Evolutionary conservation across 1,140 invertebrate genomes (phyloP).

Genomic region (Drosophila pallidifrons): DNA sequence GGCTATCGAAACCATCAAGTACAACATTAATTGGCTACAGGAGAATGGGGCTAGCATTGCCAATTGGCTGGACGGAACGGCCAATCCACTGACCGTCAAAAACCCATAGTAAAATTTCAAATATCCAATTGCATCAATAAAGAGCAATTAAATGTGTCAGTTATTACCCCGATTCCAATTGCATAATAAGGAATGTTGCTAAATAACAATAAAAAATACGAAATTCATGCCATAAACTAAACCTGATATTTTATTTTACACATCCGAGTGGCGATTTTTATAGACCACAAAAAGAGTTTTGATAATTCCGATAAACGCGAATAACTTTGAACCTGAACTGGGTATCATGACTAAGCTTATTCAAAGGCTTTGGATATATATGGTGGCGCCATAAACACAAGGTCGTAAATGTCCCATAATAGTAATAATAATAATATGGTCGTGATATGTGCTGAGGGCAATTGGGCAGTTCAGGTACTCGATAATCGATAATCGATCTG

Average conservation of each 20-base stretch:
- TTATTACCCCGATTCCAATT: slow-evolving; percentile 37
- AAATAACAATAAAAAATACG: slow-evolving; percentile 58
- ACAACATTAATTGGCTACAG: slow-evolving; percentile 92
- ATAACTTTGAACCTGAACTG: background rate
- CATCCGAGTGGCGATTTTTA: slow-evolving; percentile 64
- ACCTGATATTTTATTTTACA: slow-evolving; percentile 51
- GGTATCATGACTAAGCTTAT: background rate
- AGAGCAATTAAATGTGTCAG: slow-evolving; percentile 16
- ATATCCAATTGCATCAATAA: slow-evolving; percentile 44
- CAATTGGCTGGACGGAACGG: slow-evolving; percentile 86
- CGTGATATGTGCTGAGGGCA: slow-evolving; percentile 10
- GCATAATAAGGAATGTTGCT: slow-evolving; percentile 37
- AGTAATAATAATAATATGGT: slow-evolving; percentile 13
- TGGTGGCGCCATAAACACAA: slow-evolving; percentile 21
- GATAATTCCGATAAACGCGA: slow-evolving; percentile 28
- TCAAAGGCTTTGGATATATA: slow-evolving; percentile 17
- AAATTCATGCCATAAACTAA: slow-evolving; percentile 65
- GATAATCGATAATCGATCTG: slow-evolving; percentile 35
- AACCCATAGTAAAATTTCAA: slow-evolving; percentile 58
- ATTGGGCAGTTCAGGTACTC: slow-evolving; percentile 3
- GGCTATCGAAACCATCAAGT: slow-evolving; percentile 91
- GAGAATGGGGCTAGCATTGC: slow-evolving; percentile 86
- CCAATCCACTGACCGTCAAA: slow-evolving; percentile 53
- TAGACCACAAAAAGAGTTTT: slow-evolving; percentile 4
- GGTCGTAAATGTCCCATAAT: slow-evolving; percentile 24